Conservation (phyloP, 2,113 vertebrate genomes). For the Lepus americanus region DNA sequence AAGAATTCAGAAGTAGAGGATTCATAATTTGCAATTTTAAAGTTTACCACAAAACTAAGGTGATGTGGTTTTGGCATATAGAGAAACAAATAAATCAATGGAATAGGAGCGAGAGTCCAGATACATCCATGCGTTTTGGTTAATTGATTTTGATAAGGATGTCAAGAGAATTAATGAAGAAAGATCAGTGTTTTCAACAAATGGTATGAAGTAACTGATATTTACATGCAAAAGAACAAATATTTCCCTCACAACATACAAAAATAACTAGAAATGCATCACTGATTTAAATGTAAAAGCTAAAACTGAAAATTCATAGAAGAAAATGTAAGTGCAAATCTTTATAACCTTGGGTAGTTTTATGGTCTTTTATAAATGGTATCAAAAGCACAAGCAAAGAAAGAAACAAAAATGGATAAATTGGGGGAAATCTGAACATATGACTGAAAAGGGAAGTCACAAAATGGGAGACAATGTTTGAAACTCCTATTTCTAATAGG, state of each 20-base stretch:
- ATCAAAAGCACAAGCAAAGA: not conserved
- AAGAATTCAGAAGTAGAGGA: not conserved
- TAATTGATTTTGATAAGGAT: not conserved
- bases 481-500: not conserved
- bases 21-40: not conserved
- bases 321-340: not conserved
- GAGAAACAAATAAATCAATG: not conserved
- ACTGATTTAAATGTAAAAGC: not conserved
- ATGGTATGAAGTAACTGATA: not conserved
- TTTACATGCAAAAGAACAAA: not conserved
- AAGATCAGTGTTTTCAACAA: not conserved
- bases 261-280: conserved; percentile 26
- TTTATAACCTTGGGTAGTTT: not conserved
- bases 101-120: not conserved
- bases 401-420: not conserved
- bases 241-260: not conserved
- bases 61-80: not conserved
- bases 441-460: not conserved
- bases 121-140: not conserved
- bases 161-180: not conserved
- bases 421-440: not conserved
- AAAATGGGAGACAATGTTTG: not conserved
- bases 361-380: not conserved
- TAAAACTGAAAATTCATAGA: not conserved
- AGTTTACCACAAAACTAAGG: not conserved